A percentile compares a stretch with the other conserved stretches of the same genome.
Evolutionary conservation across 2,113 vertebrate species (phyloP).

Genomic region (Paratilapia polleni): DNA sequence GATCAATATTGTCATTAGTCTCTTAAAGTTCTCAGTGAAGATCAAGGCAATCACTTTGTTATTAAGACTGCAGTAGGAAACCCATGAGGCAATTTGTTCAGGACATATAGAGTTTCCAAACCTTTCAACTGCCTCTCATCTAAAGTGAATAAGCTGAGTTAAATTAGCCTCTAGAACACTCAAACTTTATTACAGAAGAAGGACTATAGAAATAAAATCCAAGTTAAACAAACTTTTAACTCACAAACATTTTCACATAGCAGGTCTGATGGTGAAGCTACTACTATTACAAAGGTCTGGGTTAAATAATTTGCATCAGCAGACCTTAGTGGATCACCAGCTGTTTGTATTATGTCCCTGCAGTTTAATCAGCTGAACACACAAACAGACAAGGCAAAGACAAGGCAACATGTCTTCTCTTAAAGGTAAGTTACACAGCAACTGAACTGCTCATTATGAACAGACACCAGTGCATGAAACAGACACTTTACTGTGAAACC

Average conservation of each 20-base stretch:
- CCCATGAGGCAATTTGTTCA: slow-evolving; percentile 46
- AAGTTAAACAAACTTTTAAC: neutral
- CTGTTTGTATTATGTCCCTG: slow-evolving; percentile 31
- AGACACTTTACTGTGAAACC: neutral
- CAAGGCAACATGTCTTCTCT: slow-evolving; percentile 72
- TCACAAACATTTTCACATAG: neutral
- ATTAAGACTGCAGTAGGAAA: slow-evolving; percentile 7
- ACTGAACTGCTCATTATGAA: neutral
- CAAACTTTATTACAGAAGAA: slow-evolving; percentile 40
- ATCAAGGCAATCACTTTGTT: slow-evolving; percentile 50
- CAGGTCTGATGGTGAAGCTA: neutral
- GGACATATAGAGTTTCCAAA: slow-evolving; percentile 43
- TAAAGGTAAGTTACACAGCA: slow-evolving; percentile 60
- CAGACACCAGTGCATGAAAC: neutral
- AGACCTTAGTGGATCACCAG: neutral
- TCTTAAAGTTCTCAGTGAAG: slow-evolving; percentile 50
- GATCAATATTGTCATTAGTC: slow-evolving; percentile 62
- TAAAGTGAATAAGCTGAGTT: slow-evolving; percentile 33
- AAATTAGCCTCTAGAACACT: slow-evolving; percentile 10
- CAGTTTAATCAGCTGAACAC: slow-evolving; percentile 50
- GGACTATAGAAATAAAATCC: slow-evolving; percentile 35
- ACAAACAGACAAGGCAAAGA: slow-evolving; percentile 10
- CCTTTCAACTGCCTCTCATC: slow-evolving; percentile 51
- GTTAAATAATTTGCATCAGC: neutral
- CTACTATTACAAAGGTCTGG: neutral